Evolutionary conservation across 2,797 vertebrate genomes (phyloP), one percentile per base, ranked within the genome.

Genomic region (Toxotes lorentzi): DNA sequence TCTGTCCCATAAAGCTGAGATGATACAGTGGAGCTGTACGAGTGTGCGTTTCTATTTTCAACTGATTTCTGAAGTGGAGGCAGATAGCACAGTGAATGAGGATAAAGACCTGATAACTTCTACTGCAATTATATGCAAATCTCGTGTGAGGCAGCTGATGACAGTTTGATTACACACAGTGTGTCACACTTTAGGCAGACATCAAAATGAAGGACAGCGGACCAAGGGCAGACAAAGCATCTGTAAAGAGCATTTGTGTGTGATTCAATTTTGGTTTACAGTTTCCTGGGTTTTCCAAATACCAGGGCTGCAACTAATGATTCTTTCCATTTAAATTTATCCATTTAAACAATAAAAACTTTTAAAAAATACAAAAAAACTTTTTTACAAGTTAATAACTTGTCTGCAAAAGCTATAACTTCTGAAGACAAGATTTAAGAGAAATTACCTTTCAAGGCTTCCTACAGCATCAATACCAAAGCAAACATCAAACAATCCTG

Each of bases 121-220:
- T 23, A 14, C 73, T 59, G 72, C 76, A 79, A 85, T 91, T 86
- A 78, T 45, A 89, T 86, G 84, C 71, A 88, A 87, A 91, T 89
- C 27, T 23, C 14, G 6, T 43, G 77, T 45, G 67, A 79, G 47
- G 64, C 57, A 35, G 76, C 63, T 74, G 85, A 86, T 83, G 82
- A 76, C 74, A 81, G 64, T 78, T 86, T 87, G 79, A 92, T 89
- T 86, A 75, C 64, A 90, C 70, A 65, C 60, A 83, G 63, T 65
- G 71, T 78, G 60, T 82, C 82, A 75, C 72, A 74, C 60, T 82
- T 62, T 56, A 73, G 56, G 65, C 76, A 73, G 64, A 77, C 43
- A 73, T 75, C 32, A 74, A 66, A 72, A 68, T 54, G 53, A 78
- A 83, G 80, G 75, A 78, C 73, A 35, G 32, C 13, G 13, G 53